Evolutionary conservation across 2,113 vertebrate genomes (phyloP).

Genomic region (Micronycteris hirsuta): DNA sequence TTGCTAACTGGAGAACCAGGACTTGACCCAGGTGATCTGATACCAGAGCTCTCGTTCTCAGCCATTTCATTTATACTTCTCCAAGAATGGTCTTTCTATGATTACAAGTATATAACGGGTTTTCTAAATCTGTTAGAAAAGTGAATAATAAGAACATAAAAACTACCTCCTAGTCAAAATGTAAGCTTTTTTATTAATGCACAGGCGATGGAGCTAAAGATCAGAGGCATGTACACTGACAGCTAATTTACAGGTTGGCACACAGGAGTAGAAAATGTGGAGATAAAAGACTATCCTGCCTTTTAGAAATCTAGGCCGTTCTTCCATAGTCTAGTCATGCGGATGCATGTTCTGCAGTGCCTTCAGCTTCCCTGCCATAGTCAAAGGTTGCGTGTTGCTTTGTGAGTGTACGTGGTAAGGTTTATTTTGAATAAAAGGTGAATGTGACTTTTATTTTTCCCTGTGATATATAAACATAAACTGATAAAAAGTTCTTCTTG

Average conservation of each 20-base stretch:
- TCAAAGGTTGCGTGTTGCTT: background rate
- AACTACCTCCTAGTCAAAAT: constrained; percentile 2
- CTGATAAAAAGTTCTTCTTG: constrained; percentile 20
- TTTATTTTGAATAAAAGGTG: constrained; percentile 44
- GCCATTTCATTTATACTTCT: background rate
- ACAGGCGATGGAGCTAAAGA: background rate
- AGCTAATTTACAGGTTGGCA: background rate
- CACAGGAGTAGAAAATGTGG: background rate
- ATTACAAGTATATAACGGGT: background rate
- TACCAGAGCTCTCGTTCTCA: background rate
- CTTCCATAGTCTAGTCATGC: background rate
- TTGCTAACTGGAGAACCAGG: background rate
- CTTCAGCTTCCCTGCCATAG: background rate
- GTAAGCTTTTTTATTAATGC: background rate
- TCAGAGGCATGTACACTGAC: background rate
- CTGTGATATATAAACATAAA: constrained; percentile 16
- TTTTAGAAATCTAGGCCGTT: background rate
- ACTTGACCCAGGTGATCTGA: background rate
- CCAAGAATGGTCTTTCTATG: background rate
- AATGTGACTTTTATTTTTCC: constrained; percentile 38
- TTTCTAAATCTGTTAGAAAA: background rate
- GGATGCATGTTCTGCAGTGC: background rate
- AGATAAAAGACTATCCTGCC: background rate
- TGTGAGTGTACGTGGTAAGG: background rate
- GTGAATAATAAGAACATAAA: constrained; percentile 1